Evolutionary conservation across 2,113 vertebrate species (phyloP), one percentile per base, ranked within the genome.

Genomic region (Sapajus apella): DNA sequence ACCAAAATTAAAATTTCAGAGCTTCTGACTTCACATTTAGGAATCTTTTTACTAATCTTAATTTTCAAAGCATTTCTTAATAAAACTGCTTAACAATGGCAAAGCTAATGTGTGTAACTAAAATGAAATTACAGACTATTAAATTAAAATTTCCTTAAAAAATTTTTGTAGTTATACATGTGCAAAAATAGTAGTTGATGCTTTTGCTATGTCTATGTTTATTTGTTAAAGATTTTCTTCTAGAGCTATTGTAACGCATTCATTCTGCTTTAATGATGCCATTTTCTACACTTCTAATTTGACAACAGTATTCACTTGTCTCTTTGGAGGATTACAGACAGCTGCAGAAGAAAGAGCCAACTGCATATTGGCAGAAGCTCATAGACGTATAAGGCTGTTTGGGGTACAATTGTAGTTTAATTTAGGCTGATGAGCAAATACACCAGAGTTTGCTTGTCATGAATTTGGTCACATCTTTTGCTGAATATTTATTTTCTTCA

Each of bases 371-470:
- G 98, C 98, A 98, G 91, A 91, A 95, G 73, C 85, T 45, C 94
- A 95, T 35, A 97, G 92, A 97, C 96, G 96, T 97, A 27, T 72
- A 98, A 96, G 86, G 50, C 97, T 98, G 97, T 97, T 92, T 97
- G 81, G 96, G 96, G 97, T 97, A 98, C 86, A 97, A 61, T 55
- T 97, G 47, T 64, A 97, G 91, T 98, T 97, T 98, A 97, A 98
- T 98, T 98, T 98, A 98, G 97, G 92, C 89, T 98, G 97, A 96
- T 98, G 96, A 98, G 89, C 96, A 98, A 98, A 98, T 90, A 98
- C 56, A 80, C 43, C 45, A 93, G 83, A 97, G 87, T 95, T 97
- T 97, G 40, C 18, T 95, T 97, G 40, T 70, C 97, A 98, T 55
- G 87, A 98, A 91, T 98, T 97, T 97, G 96, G 95, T 94, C 90